Base-by-base conservation (phyloP, 2,797 vertebrate genomes). In the Manis javanica region DNA sequence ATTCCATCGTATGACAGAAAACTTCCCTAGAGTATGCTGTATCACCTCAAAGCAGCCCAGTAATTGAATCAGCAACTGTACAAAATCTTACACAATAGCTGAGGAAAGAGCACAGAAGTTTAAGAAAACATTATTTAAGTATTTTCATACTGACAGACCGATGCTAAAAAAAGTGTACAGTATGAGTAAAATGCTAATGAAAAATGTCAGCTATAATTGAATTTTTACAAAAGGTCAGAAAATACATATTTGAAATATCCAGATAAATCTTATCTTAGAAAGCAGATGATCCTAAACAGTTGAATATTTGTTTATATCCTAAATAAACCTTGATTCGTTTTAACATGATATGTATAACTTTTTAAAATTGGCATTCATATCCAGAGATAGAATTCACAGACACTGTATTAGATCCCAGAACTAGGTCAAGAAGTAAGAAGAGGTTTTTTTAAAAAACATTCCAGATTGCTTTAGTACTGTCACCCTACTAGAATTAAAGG, bases 41-140 rank as follows among this genome's bases (percentile, higher is more conserved):
- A 81, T 64, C 46, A 94, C 31, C 46, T 93, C 34, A 89, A 89
- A 94, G 19, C 19, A 96, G 57, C 39, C 57, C 42, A 94, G 86
- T 82, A 29, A 86, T 37, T 61, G 14, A 34, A 91, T 87, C 15
- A 71, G 53, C 26, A 79, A 71, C 8, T 39, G 11, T 21, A 69
- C 29, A 90, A 79, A 90, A 72, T 66, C 19, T 46, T 90, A 89
- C 1, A 51, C 0, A 64, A 57, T 51, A 91, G 79, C n/a, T 87
- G 74, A 93, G 34, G 31, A 95, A 89, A 93, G 34, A 95, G 74
- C 21, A 94, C 21, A 86, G 49, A 82, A 53, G n/a, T 96, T 83
- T 88, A 93, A 86, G 68, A 96, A 71, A 86, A 63, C 71, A 91
- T 87, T 92, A 86, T 31, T 82, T 64, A 93, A 46, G 31, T 15